A percentile compares a stretch with the other conserved stretches of the same genome.
Evolutionary conservation across 2,113 vertebrate genomes (phyloP).

Genomic region (Numenius arquata): DNA sequence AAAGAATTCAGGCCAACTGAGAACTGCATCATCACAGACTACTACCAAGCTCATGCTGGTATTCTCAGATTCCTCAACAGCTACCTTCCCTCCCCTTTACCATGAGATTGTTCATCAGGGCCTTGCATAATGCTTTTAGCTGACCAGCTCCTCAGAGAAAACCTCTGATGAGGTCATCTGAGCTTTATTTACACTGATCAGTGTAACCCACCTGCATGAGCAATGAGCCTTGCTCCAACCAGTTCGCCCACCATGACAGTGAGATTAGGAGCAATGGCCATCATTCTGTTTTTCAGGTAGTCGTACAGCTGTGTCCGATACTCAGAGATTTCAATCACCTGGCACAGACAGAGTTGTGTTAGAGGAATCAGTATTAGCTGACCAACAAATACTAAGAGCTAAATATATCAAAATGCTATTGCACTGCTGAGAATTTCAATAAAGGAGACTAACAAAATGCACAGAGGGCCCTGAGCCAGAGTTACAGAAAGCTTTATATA

Average conservation of each 20-base stretch:
- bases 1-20: conserved; percentile 76
- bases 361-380: background rate
- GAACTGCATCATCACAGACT: conserved; percentile 79
- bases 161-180: background rate
- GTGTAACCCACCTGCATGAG: conserved; percentile 86
- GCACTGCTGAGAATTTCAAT: background rate
- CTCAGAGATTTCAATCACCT: conserved; percentile 97
- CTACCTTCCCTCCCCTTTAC: background rate
- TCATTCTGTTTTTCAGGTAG: conserved; percentile 98
- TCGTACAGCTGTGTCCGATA: conserved; percentile 95
- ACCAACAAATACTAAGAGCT: background rate
- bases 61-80: background rate
- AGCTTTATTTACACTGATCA: background rate
- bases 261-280: conserved; percentile 96
- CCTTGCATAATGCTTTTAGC: background rate
- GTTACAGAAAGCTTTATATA: background rate
- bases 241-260: conserved; percentile 96
- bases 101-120: background rate
- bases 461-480: background rate
- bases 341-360: background rate
- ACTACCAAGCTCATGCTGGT: conserved; percentile 20
- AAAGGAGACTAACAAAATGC: background rate
- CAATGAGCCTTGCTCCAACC: conserved; percentile 94
- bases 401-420: background rate
- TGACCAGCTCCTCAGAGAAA: background rate